Evolutionary conservation across 2,888 invertebrate genomes (phyloP), one percentile per base, ranked within the genome.

Genomic region (Chrysotoxum bicinctum): DNA sequence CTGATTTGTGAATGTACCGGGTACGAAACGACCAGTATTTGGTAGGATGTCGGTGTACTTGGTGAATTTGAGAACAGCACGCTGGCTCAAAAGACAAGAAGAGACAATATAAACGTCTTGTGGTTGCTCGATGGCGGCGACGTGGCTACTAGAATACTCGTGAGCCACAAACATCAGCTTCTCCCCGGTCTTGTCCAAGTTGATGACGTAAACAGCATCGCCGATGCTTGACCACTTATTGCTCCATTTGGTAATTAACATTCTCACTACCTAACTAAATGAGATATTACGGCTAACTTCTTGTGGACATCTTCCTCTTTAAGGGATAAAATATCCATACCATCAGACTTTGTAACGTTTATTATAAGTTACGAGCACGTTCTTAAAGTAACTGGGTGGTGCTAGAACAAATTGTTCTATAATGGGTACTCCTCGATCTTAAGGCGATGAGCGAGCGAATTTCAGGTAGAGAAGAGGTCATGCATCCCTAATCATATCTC

Each of bases 281-380:
- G 99, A 91, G 98, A 97, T 89, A 96, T 95, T 76, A 98, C 98
- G 88, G 97, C 97, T 93, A 99, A 95, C 96, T 99, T 98, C 93
- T 99, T 99, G 90, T 97, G 97, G 89, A 99, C 98, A 95, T 99
- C 99, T 92, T 98, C 99, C 94, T 99, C 98, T 92, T 97, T 97
- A 92, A 99, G 95, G 93, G 96, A 93, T 90, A 99, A 94, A 89
- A 96, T 94, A 90, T 97, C 97, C 92, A 96, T 93, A 93, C 97
- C 98, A 97, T 98, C 98, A 96, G 98, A 99, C 99, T 99, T 99
- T 94, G 95, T 96, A 94, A 95, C 96, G 96, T 95, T 95, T 89
- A 66, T 87, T 89, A 88, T 87, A 90, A 91, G 91, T 90, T 89
- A 91, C 91, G 91, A 88, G 89, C 88, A 90, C 92, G n/a, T n/a